These are phyloP conservation scores for Indicator maculatus DNA, from an alignment of 2,113 vertebrate species.

Conservation along the genomic window DNA sequence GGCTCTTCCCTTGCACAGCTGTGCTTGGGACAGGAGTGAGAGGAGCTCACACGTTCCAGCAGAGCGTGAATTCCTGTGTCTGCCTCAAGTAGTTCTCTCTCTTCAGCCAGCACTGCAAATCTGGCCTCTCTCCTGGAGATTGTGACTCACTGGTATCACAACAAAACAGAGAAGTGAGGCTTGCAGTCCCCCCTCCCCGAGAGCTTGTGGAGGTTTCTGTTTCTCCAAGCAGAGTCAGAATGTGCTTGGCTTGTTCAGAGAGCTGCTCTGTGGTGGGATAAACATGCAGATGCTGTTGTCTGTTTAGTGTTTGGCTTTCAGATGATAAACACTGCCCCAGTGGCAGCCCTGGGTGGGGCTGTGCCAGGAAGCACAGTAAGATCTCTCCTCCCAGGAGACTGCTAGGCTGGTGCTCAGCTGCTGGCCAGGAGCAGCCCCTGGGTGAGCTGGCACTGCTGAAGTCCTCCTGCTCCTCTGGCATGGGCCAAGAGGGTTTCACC, in stretches of 20 bases:
- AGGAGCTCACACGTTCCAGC: not conserved
- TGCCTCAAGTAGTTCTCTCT: conserved; percentile 8
- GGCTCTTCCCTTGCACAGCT: not conserved
- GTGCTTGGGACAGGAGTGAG: not conserved
- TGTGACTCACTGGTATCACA: conserved; percentile 57
- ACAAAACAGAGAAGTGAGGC: conserved; percentile 35
- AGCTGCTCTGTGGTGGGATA: conserved; percentile 43
- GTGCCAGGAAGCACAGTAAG: conserved; percentile 17
- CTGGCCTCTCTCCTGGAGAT: conserved; percentile 48
- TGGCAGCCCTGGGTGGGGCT: not conserved
- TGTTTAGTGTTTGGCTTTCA: conserved; percentile 47
- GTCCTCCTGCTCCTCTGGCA: not conserved
- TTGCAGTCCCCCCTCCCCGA: not conserved
- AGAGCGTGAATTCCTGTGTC: not conserved
- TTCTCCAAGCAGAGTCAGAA: conserved; percentile 43
- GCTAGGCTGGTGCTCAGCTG: not conserved
- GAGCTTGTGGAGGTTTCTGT: conserved; percentile 25
- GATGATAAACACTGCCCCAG: conserved; percentile 24
- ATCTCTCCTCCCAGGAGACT: fast-evolving
- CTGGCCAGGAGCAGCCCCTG: not conserved
- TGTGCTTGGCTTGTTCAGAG: conserved; percentile 25
- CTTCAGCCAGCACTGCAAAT: not conserved
- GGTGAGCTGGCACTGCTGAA: not conserved
- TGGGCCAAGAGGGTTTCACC: not conserved
- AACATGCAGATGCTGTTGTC: conserved; percentile 59